phyloP scores from a whole-genome alignment of 2,113 vertebrate species.

The Prolemur simus region DNA sequence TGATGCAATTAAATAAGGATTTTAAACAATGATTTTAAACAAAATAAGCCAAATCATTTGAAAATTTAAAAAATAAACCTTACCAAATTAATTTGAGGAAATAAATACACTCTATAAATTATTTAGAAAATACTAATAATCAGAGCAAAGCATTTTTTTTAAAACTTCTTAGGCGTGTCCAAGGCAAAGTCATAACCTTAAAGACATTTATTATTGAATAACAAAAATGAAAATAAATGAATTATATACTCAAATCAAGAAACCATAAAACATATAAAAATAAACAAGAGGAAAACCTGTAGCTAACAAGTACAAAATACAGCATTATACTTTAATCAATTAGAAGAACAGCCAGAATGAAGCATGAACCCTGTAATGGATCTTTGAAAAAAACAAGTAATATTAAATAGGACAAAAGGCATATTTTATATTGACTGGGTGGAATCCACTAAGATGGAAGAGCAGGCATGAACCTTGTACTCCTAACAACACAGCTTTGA shows the following conservation, averaged over 20 bases:
- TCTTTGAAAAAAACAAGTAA: not conserved
- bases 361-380: not conserved
- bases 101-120: not conserved
- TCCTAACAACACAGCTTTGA: not conserved
- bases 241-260: not conserved
- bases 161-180: not conserved
- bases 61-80: not conserved
- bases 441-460: not conserved
- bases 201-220: not conserved
- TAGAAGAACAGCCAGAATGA: not conserved
- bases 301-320: not conserved
- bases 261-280: not conserved
- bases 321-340: conserved; percentile 1
- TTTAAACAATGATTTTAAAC: not conserved
- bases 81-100: not conserved
- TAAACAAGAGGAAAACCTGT: not conserved
- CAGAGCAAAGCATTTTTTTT: not conserved
- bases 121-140: not conserved
- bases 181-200: not conserved
- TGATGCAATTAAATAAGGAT: not conserved
- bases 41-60: not conserved
- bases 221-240: not conserved
- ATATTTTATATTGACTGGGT: not conserved
- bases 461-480: not conserved
- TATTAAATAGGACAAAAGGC: not conserved